Evolutionary conservation across 2,113 vertebrate species (phyloP), one percentile per base, ranked within the genome.

Genomic region (Turdus rufiventris): DNA sequence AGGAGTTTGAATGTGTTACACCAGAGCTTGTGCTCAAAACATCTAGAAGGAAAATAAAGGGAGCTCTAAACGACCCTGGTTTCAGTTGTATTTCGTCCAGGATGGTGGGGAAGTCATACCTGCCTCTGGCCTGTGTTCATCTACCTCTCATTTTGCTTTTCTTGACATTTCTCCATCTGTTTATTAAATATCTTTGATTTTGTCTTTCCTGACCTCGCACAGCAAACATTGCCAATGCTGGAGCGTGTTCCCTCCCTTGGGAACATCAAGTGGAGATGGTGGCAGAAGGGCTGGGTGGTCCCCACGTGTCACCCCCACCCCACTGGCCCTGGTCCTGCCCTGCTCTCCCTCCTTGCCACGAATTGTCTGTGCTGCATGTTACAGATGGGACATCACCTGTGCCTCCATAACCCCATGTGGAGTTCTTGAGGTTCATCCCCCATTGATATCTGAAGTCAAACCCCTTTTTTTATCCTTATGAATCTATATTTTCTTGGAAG

Each of bases 191-290:
- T 3, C 18, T 60, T 73, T 54, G 25, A 5, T 9, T 50, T 45
- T 42, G 6, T 34, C 33, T 67, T 50, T 51, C 17, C 38, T 2
- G 25, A 67, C 25, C 18, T 36, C 19, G 5, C 7, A 6, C 47
- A 50, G 6, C 48, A 2, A 24, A 25, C 7, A 2, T 14, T 21
- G 6, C 47, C 5, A 6, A 14, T 15, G 10, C 16, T 33, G 29
- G 43, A 47, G 21, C 0, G 0, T 8, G 8, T 25, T 61, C 47
- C 38, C 56, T 58, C 29, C 62, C 28, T 13, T 3, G 47, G 38
- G 1, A 5, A 12, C 0, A 1, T 29, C 0, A 5, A 16, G 14
- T 21, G 6, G 9, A 14, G 43, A 3, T 1, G 43, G 2, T 29
- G 34, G 57, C 36, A 33, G 11, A 1, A 2, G 42, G 28, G 16